phyloP scores from a whole-genome alignment of 2,888 invertebrate genomes.

The Cacoxenus indagator region DNA sequence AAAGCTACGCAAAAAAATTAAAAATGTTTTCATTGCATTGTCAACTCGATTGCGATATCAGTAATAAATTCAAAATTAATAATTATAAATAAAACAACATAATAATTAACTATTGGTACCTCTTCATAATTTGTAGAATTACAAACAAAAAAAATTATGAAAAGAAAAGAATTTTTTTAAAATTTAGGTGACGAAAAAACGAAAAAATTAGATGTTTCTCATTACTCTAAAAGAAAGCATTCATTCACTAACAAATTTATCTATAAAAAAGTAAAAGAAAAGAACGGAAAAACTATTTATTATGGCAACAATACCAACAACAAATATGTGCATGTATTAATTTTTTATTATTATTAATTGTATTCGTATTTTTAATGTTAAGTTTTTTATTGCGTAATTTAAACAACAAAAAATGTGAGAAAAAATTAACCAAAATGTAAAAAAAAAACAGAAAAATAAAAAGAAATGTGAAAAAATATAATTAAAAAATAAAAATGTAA shows the following conservation, averaged over 20 bases:
- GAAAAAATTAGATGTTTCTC: constrained; percentile 18
- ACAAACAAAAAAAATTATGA: constrained; percentile 42
- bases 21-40: constrained; percentile 53
- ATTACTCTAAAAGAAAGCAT: constrained; percentile 2
- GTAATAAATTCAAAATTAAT: constrained; percentile 35
- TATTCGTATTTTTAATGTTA: constrained; percentile 61
- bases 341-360: constrained; percentile 41
- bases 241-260: not conserved
- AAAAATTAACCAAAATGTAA: too few relatives aligned
- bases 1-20: constrained; percentile 57
- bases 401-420: constrained; percentile 22
- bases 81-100: constrained; percentile 30
- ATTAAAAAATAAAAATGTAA: constrained; percentile 49
- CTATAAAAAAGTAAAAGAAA: constrained; percentile 19
- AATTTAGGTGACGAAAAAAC: constrained; percentile 45
- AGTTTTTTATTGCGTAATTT: constrained; percentile 59
- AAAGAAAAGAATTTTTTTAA: constrained; percentile 47
- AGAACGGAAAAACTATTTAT: constrained; percentile 56
- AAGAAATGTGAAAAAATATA: constrained; percentile 53
- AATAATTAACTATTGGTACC: constrained; percentile 42
- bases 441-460: constrained; percentile 45
- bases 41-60: constrained; percentile 53
- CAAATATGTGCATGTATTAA: constrained; percentile 57
- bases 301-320: constrained; percentile 39
- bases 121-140: constrained; percentile 58